Evolutionary conservation across 2,797 vertebrate genomes (phyloP).

Genomic region (Microchirus variegatus): DNA sequence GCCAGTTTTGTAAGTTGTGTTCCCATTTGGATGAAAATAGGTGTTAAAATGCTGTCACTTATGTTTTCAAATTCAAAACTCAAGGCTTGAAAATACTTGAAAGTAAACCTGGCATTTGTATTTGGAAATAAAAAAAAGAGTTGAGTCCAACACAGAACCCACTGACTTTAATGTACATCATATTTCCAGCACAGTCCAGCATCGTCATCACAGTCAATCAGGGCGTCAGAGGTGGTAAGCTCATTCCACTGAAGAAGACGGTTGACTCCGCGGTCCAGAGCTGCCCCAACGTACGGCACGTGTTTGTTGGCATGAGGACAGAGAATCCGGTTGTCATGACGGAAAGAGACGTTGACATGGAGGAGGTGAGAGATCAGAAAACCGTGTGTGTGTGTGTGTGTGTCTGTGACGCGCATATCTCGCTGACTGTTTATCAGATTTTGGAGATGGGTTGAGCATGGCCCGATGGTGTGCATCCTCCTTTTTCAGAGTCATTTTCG

Average conservation of each 20-base stretch:
- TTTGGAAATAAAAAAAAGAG: background rate
- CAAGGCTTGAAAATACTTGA: too few relatives aligned
- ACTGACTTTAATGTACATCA: background rate
- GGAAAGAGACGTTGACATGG: constrained; percentile 84
- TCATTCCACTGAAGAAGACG: constrained; percentile 86
- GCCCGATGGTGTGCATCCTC: too few relatives aligned
- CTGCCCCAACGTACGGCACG: constrained; percentile 85
- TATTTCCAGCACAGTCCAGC: constrained; percentile 88
- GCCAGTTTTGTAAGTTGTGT: too few relatives aligned
- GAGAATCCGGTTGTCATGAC: constrained; percentile 84
- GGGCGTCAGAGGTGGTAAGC: constrained; percentile 88
- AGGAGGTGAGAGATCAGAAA: constrained; percentile 84
- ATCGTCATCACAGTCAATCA: constrained; percentile 94
- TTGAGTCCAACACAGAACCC: background rate
- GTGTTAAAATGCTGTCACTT: too few relatives aligned
- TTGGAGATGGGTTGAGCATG: too few relatives aligned
- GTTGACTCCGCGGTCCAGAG: constrained; percentile 89
- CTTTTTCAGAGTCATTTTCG: too few relatives aligned
- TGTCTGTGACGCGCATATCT: too few relatives aligned
- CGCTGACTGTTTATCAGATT: too few relatives aligned
- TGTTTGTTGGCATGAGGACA: constrained; percentile 93
- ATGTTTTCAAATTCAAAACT: too few relatives aligned
- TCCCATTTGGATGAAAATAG: too few relatives aligned
- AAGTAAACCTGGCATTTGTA: background rate
- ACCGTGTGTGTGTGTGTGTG: too few relatives aligned